Base-by-base conservation (phyloP, 1,140 invertebrate genomes). In the Scaptomyza hsui region DNA sequence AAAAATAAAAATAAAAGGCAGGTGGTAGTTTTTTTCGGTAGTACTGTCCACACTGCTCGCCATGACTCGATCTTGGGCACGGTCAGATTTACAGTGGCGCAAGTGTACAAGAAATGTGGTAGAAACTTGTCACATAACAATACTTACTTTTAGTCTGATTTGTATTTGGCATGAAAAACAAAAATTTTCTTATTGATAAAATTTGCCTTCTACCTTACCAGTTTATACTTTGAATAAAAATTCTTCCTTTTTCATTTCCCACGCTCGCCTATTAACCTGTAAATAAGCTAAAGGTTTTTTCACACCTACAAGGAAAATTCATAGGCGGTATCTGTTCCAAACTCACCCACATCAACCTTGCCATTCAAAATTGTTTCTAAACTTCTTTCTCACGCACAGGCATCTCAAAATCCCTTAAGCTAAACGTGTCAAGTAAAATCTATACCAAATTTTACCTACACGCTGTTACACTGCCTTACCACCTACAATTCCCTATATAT, bases 61-160 rank as follows among this genome's bases (percentile, higher is more conserved):
- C 64, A 70, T 86, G 77, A 86, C 73, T 86, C 77, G 77, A 45
- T 77, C 78, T 71, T 62, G 55, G 60, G 60, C 68, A 70, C 67
- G 77, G 72, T 73, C 72, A 75, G 82, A 88, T 88, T 88, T 88
- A 88, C 82, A 81, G 71, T 88, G 82, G 82, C 42, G 32, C 71
- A 42, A 71, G 13, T 6, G 48, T 10, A 24, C 3, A 0, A 3
- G 2, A 0, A 15, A 41, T 29, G 9, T n/a, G n/a, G 2, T 4
- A 9, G 1, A 48, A 70, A 47, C 10, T 29, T 29, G 2, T 29
- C 6, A 9, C 9, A 9, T 9, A 29, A 1, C 26, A 5, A 5
- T 24, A 1, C 24, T 24, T 24, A 24, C 0, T 5, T 5, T 5
- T 24, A 24, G 6, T n/a, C n/a, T n/a, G n/a, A n/a, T n/a, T n/a